Evolutionary conservation across 1,140 invertebrate genomes (phyloP).

Genomic region (Diorhabda elongata): DNA sequence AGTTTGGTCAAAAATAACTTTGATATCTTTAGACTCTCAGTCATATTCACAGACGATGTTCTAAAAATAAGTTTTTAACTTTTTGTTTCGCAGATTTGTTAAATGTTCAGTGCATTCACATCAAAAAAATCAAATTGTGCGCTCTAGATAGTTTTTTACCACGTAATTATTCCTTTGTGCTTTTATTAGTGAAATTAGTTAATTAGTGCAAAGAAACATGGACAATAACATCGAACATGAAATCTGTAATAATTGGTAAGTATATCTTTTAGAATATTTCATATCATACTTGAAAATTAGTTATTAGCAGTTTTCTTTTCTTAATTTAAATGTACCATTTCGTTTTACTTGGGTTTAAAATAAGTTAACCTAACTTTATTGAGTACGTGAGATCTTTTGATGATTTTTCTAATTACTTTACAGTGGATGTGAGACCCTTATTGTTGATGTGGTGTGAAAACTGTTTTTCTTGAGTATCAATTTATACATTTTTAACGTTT

Average conservation of each 20-base stretch:
- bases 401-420: no score
- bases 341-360: no score
- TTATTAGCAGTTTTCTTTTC: no score
- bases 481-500: no score
- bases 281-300: no score
- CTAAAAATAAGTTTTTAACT: slow-evolving; percentile 26
- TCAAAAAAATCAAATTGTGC: slow-evolving; percentile 4
- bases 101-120: slow-evolving; percentile 23
- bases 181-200: neutral
- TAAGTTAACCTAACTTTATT: no score
- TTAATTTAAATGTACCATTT: no score
- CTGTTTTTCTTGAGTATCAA: no score
- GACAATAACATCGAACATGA: slow-evolving; percentile 38
- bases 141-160: neutral
- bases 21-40: slow-evolving; percentile 21
- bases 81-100: slow-evolving; percentile 15
- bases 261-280: neutral
- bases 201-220: slow-evolving; percentile 21
- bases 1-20: slow-evolving; percentile 13
- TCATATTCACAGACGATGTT: slow-evolving; percentile 20
- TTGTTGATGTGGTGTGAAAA: no score
- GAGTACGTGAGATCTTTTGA: no score
- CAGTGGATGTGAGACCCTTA: no score
- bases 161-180: neutral
- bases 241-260: slow-evolving; percentile 43